Evolutionary conservation across 2,888 invertebrate species (phyloP), one percentile per base, ranked within the genome.

Genomic region (Platycheirus albimanus): DNA sequence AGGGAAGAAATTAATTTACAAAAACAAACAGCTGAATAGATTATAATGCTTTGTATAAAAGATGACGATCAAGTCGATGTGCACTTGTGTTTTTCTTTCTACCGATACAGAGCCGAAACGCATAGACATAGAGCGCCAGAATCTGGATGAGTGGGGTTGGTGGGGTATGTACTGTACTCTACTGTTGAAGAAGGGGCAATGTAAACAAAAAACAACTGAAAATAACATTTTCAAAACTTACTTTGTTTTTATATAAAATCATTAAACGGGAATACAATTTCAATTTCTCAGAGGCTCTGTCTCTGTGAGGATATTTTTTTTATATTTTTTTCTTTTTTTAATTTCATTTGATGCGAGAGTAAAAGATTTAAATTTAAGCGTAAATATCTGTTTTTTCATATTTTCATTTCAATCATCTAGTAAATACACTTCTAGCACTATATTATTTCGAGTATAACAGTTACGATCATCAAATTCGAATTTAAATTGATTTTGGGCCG

Each of bases 171-270:
- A n/a, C n/a, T n/a, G n/a, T n/a, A n/a, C n/a, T n/a, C n/a, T n/a
- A n/a, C n/a, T n/a, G n/a, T n/a, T n/a, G n/a, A n/a, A n/a, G n/a
- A n/a, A n/a, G 15, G 24, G 4, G 54, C 3, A 69, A 69, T 45
- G 61, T 70, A 64, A 77, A 77, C 70, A 77, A 69, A 69, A 38
- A 51, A 38, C 5, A 13, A 41, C 2, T 11, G 20, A 24, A 61
- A 58, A 49, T 19, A 28, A 45, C 2, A 47, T 15, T 13, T 20
- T 13, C 6, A 20, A 56, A 24, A 56, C 64, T 77, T 70, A 56
- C 63, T 28, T 64, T 51, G 20, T 61, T 58, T 67, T 67, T 66
- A 47, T 33, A 63, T 24, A 77, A 77, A 54, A 64, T 70, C 69
- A 56, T 70, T 70, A 36, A 19, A 52, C 6, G 28, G 24, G 13